phyloP scores from a whole-genome alignment of 2,113 vertebrate species.

The Tapirus terrestris region DNA sequence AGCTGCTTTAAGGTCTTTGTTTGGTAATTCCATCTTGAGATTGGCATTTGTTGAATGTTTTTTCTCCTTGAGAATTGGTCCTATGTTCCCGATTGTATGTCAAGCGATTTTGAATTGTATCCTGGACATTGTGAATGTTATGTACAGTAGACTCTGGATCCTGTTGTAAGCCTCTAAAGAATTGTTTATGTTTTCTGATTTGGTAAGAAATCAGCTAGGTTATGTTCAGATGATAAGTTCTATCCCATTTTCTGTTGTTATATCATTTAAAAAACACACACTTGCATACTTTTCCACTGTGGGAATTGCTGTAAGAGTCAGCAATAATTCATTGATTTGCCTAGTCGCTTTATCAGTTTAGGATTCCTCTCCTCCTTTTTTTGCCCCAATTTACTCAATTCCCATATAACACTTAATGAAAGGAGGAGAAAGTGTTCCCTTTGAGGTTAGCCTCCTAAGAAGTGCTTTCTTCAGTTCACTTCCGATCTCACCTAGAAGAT shows the following conservation, averaged over 20 bases:
- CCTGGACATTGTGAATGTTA: background rate
- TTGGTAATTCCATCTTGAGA: background rate
- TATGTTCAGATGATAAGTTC: background rate
- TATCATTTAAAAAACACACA: background rate
- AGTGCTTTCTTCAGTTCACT: background rate
- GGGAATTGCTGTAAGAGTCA: conserved; percentile 79
- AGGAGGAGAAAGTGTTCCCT: background rate
- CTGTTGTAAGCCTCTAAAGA: background rate
- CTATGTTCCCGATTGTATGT: background rate
- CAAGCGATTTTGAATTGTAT: background rate
- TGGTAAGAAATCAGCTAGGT: background rate
- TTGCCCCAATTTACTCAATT: conserved; percentile 81
- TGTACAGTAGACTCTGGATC: background rate
- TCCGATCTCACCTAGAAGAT: background rate
- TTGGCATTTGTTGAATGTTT: background rate
- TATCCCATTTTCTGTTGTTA: background rate
- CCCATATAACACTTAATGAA: conserved; percentile 83
- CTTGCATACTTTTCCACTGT: conserved; percentile 80
- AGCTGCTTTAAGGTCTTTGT: background rate
- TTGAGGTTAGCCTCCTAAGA: background rate
- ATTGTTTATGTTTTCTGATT: background rate
- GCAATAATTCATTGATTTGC: conserved; percentile 77
- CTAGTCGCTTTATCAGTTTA: conserved; percentile 80
- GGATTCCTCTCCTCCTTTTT: conserved; percentile 78
- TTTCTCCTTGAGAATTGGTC: background rate